These are phyloP conservation scores for Pavo muticus DNA, from an alignment of 2,113 vertebrate species.

Conservation along the genomic window DNA sequence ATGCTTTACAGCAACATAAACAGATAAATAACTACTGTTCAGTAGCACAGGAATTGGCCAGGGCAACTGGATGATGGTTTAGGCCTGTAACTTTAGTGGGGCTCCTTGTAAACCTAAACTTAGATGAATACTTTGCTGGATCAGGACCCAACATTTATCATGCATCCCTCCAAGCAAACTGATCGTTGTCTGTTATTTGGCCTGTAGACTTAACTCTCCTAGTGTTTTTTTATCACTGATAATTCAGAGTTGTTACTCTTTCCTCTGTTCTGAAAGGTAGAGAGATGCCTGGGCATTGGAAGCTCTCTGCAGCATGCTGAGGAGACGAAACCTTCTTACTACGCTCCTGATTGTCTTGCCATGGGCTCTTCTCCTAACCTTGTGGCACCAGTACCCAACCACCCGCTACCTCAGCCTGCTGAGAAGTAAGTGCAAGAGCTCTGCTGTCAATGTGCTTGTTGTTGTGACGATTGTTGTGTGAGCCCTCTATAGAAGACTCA, in stretches of 20 bases:
- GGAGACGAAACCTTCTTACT: constrained; percentile 81
- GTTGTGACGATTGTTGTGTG: not conserved
- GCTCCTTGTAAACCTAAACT: not conserved
- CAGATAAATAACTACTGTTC: constrained; percentile 9
- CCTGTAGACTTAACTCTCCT: not conserved
- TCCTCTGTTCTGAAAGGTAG: constrained; percentile 54
- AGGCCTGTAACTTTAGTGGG: rapidly evolving
- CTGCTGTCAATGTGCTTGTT: not conserved
- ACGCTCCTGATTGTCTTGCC: constrained; percentile 79
- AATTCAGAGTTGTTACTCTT: not conserved
- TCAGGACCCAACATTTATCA: not conserved
- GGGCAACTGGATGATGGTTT: not conserved
- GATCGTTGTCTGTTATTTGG: not conserved
- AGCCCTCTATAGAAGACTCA: not conserved
- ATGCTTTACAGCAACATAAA: not conserved
- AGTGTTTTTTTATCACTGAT: not conserved
- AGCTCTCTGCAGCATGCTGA: constrained; percentile 79
- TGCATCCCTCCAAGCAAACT: not conserved
- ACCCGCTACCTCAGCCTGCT: constrained; percentile 78
- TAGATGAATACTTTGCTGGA: not conserved
- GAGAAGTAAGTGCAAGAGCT: constrained; percentile 74
- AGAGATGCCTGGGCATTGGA: constrained; percentile 74
- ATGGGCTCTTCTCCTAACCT: constrained; percentile 79
- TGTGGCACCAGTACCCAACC: constrained; percentile 80
- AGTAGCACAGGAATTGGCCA: not conserved